Conservation (phyloP, 2,888 invertebrate genomes). For the Nemotelus pantherinus region DNA sequence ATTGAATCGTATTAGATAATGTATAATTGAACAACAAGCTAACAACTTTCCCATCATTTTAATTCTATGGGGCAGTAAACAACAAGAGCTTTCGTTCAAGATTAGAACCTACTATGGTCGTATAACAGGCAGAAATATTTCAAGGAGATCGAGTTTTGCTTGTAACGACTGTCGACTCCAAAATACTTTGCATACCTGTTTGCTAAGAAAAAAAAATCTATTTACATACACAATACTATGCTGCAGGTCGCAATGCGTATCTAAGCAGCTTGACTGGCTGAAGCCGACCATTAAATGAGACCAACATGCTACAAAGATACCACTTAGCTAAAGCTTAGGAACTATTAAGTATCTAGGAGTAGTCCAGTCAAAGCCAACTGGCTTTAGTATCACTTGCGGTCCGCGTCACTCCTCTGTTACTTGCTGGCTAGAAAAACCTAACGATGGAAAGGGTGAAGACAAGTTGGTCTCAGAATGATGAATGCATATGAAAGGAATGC, state of each 20-base stretch:
- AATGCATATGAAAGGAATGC: constrained; percentile 29
- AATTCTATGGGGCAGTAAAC: too few relatives aligned
- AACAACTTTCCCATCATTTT: too few relatives aligned
- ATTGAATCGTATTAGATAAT: too few relatives aligned
- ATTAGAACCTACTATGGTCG: too few relatives aligned
- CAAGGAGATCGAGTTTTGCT: constrained; percentile 42
- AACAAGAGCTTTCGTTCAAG: too few relatives aligned
- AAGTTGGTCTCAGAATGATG: constrained; percentile 3
- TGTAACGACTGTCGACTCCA: background rate
- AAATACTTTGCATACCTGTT: constrained; percentile 38
- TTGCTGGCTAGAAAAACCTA: background rate
- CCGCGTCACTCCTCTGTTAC: constrained; percentile 3
- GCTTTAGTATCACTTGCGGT: background rate
- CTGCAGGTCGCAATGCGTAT: background rate
- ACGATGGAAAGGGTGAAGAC: constrained; percentile 5
- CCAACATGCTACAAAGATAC: background rate
- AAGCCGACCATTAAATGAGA: background rate
- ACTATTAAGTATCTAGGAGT: background rate
- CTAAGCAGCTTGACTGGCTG: background rate
- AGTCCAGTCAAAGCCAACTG: constrained; percentile 7
- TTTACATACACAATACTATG: background rate
- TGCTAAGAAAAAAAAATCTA: constrained; percentile 16
- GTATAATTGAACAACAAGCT: too few relatives aligned
- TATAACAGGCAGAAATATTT: constrained; percentile 13
- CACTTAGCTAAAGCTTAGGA: background rate